These are phyloP conservation scores for Drepanosiphum platanoidis DNA, from an alignment of 2,888 invertebrate genomes.

Conservation along the genomic window DNA sequence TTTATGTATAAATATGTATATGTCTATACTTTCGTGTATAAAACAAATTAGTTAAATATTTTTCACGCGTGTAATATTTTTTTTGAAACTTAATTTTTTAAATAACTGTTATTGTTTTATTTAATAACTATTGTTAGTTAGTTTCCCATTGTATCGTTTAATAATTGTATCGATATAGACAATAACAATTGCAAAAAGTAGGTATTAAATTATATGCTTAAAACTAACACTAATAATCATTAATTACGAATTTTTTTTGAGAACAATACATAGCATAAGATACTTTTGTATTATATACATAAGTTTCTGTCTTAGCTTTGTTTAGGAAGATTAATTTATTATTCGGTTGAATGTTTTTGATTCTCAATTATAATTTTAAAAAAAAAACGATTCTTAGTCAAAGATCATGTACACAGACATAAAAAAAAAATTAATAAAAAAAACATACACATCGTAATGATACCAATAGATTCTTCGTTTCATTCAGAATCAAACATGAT, in stretches of 20 bases:
- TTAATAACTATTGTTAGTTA: neutral
- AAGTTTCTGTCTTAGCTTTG: neutral
- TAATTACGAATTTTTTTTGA: too few relatives aligned
- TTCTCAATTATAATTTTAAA: too few relatives aligned
- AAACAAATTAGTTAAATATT: neutral
- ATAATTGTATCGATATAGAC: neutral
- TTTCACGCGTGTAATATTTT: neutral
- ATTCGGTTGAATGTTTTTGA: conserved; percentile 11
- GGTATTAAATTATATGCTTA: neutral
- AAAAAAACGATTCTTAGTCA: too few relatives aligned
- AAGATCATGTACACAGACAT: too few relatives aligned
- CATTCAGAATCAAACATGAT: neutral
- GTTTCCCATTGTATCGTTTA: neutral
- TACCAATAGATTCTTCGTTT: too few relatives aligned
- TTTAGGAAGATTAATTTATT: neutral
- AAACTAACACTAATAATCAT: neutral
- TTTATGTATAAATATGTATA: neutral
- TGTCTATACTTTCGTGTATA: neutral
- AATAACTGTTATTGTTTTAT: conserved; percentile 24
- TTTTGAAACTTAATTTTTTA: neutral
- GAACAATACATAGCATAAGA: too few relatives aligned
- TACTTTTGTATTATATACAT: too few relatives aligned
- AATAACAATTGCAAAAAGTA: neutral
- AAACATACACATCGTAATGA: too few relatives aligned
- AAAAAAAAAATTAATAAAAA: too few relatives aligned